Evolutionary conservation across 2,797 vertebrate genomes (phyloP), one percentile per base, ranked within the genome.

Genomic region (Etheostoma perlongum): DNA sequence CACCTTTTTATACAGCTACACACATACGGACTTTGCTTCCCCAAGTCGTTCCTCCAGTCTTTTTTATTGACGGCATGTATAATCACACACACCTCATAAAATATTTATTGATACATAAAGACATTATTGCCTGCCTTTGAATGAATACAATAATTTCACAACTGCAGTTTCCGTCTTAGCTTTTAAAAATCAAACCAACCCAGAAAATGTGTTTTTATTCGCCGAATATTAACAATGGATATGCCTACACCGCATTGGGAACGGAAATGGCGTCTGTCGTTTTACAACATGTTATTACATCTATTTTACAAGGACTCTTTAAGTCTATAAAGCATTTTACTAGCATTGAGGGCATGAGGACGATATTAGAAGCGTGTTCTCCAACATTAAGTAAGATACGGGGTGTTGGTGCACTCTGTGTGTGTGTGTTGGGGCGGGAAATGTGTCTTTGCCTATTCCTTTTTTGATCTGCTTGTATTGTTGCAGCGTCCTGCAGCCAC

Each of bases 11-110:
- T 48, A 76, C 51, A 88, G 57, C 71, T 76, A 79, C 66, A 72
- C 77, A 81, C 90, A 88, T 73, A 86, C 77, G 72, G 76, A 88
- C 74, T 81, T 88, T 71, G 67, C 85, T 89, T 82, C 85, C 79
- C 78, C 74, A 62, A 72, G 84, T 92, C 94, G 93, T 94, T 40
- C 10, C 36, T 40, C 11, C 10, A 96, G 64, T 55, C 87, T 96
- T 49, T 89, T 97, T 98, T 97, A 97, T 96, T 97, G 96, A 96
- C 93, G 95, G 94, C 95, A 93, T 97, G 96, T 96, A 97, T 96
- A 98, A 97, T 98, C 97, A 98, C 97, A 97, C 96, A 93, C 97
- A 97, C 97, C 97, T 97, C 97, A 96, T 99, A 98, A 98, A 97
- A 95, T 78, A 96, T 99, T 99, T 98, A 99, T 98, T 97, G 97